These are phyloP conservation scores for Bimastos eiseni DNA, from an alignment of 2,888 invertebrate species.

Conservation along the genomic window DNA sequence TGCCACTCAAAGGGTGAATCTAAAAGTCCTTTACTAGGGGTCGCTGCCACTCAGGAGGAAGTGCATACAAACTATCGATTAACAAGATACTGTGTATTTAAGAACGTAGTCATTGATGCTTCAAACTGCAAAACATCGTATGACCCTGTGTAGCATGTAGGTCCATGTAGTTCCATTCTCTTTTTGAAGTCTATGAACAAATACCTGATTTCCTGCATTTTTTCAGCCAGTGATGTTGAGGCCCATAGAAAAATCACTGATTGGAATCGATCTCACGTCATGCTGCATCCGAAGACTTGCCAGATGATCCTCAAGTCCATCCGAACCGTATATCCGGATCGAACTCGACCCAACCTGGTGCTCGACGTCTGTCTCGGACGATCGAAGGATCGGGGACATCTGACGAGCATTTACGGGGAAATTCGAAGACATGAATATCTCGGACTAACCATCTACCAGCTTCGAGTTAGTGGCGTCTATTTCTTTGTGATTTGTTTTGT, in stretches of 20 bases:
- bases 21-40: too few relatives aligned
- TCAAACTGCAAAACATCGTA: too few relatives aligned
- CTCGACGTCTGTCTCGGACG: conserved; percentile 6
- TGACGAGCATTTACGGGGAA: conserved; percentile 20
- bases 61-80: too few relatives aligned
- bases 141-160: too few relatives aligned
- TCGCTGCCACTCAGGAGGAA: too few relatives aligned
- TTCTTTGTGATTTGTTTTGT: neutral
- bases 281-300: conserved; percentile 36
- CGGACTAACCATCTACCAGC: conserved; percentile 29
- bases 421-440: neutral
- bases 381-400: neutral
- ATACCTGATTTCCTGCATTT: too few relatives aligned
- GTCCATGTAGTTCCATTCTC: too few relatives aligned
- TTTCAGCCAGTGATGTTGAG: conserved; percentile 17
- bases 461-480: conserved; percentile 9
- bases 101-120: too few relatives aligned
- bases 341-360: conserved; percentile 16
- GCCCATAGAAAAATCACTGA: conserved; percentile 14
- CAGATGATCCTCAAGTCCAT: conserved; percentile 31
- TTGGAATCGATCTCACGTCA: conserved; percentile 32
- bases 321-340: conserved; percentile 29
- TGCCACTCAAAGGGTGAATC: too few relatives aligned
- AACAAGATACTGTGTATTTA: too few relatives aligned
- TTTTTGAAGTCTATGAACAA: too few relatives aligned